Evolutionary conservation across 2,113 vertebrate species (phyloP).

Genomic region (Eira barbara): DNA sequence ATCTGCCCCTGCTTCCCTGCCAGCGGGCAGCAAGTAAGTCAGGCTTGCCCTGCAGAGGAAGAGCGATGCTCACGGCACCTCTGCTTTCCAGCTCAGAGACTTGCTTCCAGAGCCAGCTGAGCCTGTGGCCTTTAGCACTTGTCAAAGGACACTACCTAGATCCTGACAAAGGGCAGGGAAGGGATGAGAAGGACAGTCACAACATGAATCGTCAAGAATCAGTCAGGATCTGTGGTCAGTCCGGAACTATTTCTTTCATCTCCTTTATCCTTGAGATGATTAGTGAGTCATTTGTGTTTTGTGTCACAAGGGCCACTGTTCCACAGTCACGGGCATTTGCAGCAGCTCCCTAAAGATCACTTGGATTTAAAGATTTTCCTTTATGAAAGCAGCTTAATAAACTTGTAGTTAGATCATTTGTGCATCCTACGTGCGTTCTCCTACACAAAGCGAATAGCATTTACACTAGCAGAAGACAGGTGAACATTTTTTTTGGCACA

Average conservation of each 20-base stretch:
- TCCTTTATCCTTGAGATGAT: slow-evolving; percentile 54
- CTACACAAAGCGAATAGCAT: background rate
- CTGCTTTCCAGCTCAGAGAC: background rate
- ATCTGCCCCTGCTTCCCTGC: background rate
- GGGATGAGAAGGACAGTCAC: background rate
- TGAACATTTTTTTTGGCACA: background rate
- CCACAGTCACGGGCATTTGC: background rate
- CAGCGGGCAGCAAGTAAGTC: background rate
- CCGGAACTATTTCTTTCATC: slow-evolving; percentile 47
- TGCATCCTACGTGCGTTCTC: background rate
- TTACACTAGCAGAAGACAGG: background rate
- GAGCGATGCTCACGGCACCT: background rate
- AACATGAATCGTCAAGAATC: slow-evolving; percentile 54
- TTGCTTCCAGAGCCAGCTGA: background rate
- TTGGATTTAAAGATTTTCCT: background rate
- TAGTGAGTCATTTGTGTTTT: slow-evolving; percentile 54
- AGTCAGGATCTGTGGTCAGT: slow-evolving; percentile 59
- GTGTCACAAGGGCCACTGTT: slow-evolving; percentile 16
- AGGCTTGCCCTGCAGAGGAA: background rate
- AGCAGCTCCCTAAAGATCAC: slow-evolving; percentile 33
- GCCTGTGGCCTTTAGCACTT: background rate
- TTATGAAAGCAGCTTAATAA: background rate
- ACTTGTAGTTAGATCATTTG: slow-evolving; percentile 29
- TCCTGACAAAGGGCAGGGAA: background rate
- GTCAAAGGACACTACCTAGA: slow-evolving; percentile 8